Percentiles rank a stretch among this genome's conserved stretches.
Evolutionary conservation across 1,140 invertebrate species (phyloP).

Genomic region (Zaprionus tsacasi): DNA sequence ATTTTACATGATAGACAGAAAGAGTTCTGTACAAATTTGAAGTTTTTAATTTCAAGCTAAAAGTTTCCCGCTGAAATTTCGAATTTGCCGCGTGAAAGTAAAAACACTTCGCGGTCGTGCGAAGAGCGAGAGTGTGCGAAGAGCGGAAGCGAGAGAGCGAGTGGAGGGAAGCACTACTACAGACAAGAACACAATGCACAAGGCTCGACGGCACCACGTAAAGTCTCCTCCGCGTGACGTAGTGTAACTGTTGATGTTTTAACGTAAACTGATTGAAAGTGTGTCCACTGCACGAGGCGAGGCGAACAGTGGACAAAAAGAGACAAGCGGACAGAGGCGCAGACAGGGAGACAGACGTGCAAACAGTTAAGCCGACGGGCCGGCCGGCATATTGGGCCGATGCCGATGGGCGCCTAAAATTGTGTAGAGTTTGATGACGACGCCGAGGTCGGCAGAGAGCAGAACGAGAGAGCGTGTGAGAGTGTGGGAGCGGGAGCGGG

Average conservation of each 20-base stretch:
- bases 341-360: neutral
- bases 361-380: slow-evolving; percentile 5
- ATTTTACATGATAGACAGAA: neutral
- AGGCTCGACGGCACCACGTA: slow-evolving; percentile 15
- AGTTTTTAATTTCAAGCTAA: neutral
- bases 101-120: slow-evolving; percentile 49
- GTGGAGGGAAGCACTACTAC: slow-evolving; percentile 7
- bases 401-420: slow-evolving; percentile 69
- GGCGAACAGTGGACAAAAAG: neutral
- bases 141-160: neutral
- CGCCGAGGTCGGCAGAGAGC: neutral
- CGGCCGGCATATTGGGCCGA: slow-evolving; percentile 40
- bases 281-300: slow-evolving; percentile 53
- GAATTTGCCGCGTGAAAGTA: slow-evolving; percentile 62
- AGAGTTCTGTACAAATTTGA: neutral
- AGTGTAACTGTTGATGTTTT: slow-evolving; percentile 73
- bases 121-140: neutral
- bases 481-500: neutral
- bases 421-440: slow-evolving; percentile 77
- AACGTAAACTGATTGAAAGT: slow-evolving; percentile 82
- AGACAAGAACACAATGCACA: slow-evolving; percentile 5
- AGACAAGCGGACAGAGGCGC: neutral
- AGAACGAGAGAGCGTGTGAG: slow-evolving; percentile 6
- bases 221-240: slow-evolving; percentile 49
- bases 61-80: slow-evolving; percentile 24